Evolutionary conservation across 37 sponge, comb jelly and placozoan species (phyloP).

Genomic region (Amphimedon queenslandica): DNA sequence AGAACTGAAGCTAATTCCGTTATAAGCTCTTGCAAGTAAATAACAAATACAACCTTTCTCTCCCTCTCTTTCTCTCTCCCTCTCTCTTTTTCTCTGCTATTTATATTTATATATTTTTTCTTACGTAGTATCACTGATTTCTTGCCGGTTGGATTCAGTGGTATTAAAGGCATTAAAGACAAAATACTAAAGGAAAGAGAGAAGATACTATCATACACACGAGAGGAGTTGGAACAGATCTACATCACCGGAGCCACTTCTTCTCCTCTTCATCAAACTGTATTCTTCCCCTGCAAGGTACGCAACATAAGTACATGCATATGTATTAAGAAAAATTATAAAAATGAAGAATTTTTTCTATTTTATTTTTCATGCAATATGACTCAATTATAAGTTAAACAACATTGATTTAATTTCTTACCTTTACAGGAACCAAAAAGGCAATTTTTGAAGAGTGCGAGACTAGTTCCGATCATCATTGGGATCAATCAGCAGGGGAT

Average conservation of each 20-base stretch:
- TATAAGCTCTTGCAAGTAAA: constrained; percentile 61
- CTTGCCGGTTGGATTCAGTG: constrained; percentile 7
- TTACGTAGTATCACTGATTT: neutral
- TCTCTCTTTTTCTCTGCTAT: too few relatives aligned
- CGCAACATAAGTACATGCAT: too few relatives aligned
- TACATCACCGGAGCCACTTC: neutral
- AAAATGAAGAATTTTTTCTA: neutral
- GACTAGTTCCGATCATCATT: constrained; percentile 6
- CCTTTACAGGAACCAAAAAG: constrained; percentile 2
- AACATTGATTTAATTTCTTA: neutral
- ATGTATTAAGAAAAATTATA: too few relatives aligned
- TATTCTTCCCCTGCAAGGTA: constrained; percentile 21
- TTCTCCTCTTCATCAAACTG: neutral
- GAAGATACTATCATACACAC: neutral
- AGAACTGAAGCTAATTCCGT: constrained; percentile 55
- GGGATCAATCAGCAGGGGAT: constrained; percentile 26
- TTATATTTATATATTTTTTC: neutral
- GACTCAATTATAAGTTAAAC: too few relatives aligned
- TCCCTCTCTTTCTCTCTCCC: too few relatives aligned
- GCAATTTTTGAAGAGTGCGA: neutral
- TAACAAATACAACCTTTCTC: too few relatives aligned
- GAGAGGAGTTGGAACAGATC: neutral
- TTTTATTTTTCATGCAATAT: neutral
- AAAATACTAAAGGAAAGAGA: constrained; percentile 3
- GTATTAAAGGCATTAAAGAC: constrained; percentile 55